Evolutionary conservation across 2,888 invertebrate genomes (phyloP), one percentile per base, ranked within the genome.

Genomic region (Lypha dubia): DNA sequence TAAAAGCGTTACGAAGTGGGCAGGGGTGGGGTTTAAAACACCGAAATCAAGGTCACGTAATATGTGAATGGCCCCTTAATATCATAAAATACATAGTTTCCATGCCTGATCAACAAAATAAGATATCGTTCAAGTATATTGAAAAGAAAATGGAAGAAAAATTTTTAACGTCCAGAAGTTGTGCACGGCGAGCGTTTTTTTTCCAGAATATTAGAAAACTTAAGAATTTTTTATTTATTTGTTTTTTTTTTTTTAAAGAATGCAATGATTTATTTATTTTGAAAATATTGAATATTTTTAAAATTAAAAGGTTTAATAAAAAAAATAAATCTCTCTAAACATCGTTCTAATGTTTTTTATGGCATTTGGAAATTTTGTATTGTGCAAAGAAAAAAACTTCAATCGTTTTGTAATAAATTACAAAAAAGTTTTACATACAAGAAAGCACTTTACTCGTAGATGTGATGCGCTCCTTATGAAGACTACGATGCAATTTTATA

Each of bases 221-320:
- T 22, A 0, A 53, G 38, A 28, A n/a, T n/a, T n/a, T n/a, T n/a
- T n/a, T n/a, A n/a, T n/a, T n/a, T n/a, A n/a, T n/a, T n/a, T n/a
- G n/a, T n/a, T n/a, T n/a, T 53, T 53, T 53, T 53, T 41, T 28
- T 24, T 17, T n/a, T 24, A 13, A 38, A 41, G 5, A n/a, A 38
- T 4, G 38, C 38, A 38, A 53, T 68, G 41, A 53, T 58, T 70
- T 70, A 68, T 68, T 53, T 51, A 53, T 3, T 41, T 68, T n/a
- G 38, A 2, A 22, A 68, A 24, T 24, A 44, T n/a, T 38, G 9
- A 5, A 38, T 11, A 32, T 38, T 68, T 2, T 53, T 15, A 17
- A 17, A 38, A 24, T 20, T 20, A 24, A 70, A 70, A 56, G 41
- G n/a, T n/a, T 11, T 51, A 22, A 38, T 28, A 53, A 53, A 53